Percentiles rank a stretch among this genome's conserved stretches.
Evolutionary conservation across 2,888 invertebrate genomes (phyloP).

Genomic region (Serrognathus titanus): DNA sequence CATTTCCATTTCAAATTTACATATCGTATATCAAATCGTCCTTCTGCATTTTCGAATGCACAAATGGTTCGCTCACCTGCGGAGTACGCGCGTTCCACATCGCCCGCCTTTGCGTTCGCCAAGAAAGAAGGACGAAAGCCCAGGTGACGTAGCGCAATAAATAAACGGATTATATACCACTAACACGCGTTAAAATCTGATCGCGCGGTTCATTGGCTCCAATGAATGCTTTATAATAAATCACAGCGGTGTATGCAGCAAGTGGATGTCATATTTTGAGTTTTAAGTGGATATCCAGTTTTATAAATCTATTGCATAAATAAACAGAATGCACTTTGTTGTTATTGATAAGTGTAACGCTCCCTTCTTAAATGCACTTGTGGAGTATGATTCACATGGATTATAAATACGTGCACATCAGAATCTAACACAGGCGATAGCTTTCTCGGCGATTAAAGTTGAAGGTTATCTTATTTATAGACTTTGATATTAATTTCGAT

Average conservation of each 20-base stretch:
- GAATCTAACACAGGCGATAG: too few relatives aligned
- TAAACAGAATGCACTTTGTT: not conserved
- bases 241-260: conserved; percentile 34
- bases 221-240: conserved; percentile 45
- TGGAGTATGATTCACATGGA: too few relatives aligned
- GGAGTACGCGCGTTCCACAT: conserved; percentile 22
- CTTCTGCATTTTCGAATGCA: conserved; percentile 9
- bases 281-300: conserved; percentile 3
- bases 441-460: too few relatives aligned
- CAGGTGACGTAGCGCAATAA: not conserved
- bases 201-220: conserved; percentile 47
- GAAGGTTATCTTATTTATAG: too few relatives aligned
- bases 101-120: not conserved
- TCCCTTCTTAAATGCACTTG: too few relatives aligned
- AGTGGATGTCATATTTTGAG: conserved; percentile 29
- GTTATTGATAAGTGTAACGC: too few relatives aligned
- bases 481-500: too few relatives aligned
- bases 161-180: conserved; percentile 28
- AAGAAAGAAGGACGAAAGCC: not conserved
- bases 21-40: conserved; percentile 19
- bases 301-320: not conserved
- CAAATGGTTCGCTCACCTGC: conserved; percentile 31
- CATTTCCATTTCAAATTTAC: conserved; percentile 2
- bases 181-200: conserved; percentile 43
- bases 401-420: too few relatives aligned